phyloP scores from a whole-genome alignment of 2,113 vertebrate species.

The Dolichotis patagonum region DNA sequence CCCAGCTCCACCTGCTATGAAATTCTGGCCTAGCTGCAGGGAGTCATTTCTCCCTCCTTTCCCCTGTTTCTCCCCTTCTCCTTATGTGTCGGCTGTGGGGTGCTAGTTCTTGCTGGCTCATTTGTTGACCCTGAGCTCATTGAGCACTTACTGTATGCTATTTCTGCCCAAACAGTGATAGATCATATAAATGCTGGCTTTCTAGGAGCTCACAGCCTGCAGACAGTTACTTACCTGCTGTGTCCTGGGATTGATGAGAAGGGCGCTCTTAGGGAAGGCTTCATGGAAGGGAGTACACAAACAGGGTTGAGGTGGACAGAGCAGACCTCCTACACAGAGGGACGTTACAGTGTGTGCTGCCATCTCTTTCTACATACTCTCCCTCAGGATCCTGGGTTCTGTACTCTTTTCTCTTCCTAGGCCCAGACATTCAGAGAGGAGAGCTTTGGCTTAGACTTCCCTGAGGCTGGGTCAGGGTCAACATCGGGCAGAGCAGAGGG shows the following conservation, averaged over 20 bases:
- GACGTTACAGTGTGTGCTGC: background rate
- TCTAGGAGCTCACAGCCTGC: background rate
- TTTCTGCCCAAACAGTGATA: slow-evolving; percentile 3
- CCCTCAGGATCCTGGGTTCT: background rate
- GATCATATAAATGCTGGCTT: background rate
- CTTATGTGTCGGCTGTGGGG: background rate
- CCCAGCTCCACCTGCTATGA: background rate
- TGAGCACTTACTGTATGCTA: background rate
- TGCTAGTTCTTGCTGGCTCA: background rate
- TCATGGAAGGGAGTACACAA: background rate
- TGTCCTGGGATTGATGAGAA: background rate
- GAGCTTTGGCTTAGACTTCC: background rate
- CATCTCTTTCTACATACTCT: background rate
- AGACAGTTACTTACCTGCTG: background rate
- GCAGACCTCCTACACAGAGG: background rate
- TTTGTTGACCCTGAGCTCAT: background rate
- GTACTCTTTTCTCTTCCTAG: background rate
- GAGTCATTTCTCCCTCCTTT: background rate
- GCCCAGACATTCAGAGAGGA: background rate
- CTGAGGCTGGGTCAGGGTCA: background rate
- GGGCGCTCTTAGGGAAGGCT: background rate
- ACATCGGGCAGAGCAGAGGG: background rate
- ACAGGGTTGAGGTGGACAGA: background rate
- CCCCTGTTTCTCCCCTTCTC: background rate
- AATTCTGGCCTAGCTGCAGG: background rate